Evolutionary conservation across 2,113 vertebrate species (phyloP).

Genomic region (Lycaon pictus): DNA sequence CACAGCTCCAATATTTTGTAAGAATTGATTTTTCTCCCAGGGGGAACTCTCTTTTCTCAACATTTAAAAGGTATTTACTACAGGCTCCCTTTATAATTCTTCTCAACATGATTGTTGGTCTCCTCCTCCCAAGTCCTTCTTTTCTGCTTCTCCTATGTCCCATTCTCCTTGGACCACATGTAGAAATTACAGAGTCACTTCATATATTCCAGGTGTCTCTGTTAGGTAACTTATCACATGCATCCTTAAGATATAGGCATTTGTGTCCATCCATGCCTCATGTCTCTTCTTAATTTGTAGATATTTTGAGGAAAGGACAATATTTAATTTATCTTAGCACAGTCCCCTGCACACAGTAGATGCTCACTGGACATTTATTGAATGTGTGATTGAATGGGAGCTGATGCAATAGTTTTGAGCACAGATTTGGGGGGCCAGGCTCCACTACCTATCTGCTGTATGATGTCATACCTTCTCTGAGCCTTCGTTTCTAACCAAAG

Average conservation of each 20-base stretch:
- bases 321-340: neutral
- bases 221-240: neutral
- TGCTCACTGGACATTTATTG: neutral
- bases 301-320: neutral
- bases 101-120: neutral
- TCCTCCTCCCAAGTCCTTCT: neutral
- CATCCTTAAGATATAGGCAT: neutral
- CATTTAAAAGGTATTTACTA: neutral
- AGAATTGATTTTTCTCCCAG: conserved; percentile 1
- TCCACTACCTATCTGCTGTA: neutral
- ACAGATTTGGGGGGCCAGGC: neutral
- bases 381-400: neutral
- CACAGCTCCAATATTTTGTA: neutral
- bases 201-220: neutral
- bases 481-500: neutral
- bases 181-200: neutral
- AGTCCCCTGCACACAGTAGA: neutral
- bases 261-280: neutral
- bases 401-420: neutral
- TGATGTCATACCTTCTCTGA: neutral
- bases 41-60: neutral
- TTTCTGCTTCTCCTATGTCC: neutral
- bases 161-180: neutral
- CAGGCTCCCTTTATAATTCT: neutral
- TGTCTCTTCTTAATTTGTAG: neutral